Evolutionary conservation across 2,113 vertebrate genomes (phyloP).

Genomic region (Mobula birostris): DNA sequence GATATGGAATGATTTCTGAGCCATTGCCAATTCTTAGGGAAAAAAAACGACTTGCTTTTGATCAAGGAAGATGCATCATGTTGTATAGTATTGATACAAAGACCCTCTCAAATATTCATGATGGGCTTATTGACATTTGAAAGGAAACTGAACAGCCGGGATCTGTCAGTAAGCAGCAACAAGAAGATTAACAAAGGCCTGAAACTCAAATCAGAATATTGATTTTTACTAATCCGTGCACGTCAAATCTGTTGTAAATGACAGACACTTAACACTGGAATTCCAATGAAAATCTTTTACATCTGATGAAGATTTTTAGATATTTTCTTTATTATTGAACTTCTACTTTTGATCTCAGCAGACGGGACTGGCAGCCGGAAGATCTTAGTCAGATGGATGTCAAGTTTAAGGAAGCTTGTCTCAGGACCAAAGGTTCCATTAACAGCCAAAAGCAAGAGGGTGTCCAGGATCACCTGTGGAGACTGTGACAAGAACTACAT

Average conservation of each 20-base stretch:
- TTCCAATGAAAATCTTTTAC: slow-evolving; percentile 3
- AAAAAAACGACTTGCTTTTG: background rate
- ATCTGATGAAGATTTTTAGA: background rate
- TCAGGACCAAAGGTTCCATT: too few relatives aligned
- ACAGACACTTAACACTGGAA: background rate
- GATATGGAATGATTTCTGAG: background rate
- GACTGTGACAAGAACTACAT: too few relatives aligned
- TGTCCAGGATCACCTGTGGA: too few relatives aligned
- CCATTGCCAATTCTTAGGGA: background rate
- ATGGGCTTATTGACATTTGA: background rate
- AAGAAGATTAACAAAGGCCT: background rate
- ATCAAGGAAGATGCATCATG: background rate
- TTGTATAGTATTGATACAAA: background rate
- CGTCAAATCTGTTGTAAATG: background rate
- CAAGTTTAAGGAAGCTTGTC: background rate
- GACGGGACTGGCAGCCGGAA: background rate
- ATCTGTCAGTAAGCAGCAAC: background rate
- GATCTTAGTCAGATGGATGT: background rate
- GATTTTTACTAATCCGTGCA: background rate
- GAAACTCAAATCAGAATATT: background rate
- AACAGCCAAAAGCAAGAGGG: too few relatives aligned
- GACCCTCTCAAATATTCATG: background rate
- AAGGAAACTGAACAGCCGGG: background rate
- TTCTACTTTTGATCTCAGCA: background rate
- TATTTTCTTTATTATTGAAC: background rate